These are phyloP conservation scores for Sternarchorhynchus goeldii DNA, from an alignment of 2,797 vertebrate genomes.

Conservation along the genomic window DNA sequence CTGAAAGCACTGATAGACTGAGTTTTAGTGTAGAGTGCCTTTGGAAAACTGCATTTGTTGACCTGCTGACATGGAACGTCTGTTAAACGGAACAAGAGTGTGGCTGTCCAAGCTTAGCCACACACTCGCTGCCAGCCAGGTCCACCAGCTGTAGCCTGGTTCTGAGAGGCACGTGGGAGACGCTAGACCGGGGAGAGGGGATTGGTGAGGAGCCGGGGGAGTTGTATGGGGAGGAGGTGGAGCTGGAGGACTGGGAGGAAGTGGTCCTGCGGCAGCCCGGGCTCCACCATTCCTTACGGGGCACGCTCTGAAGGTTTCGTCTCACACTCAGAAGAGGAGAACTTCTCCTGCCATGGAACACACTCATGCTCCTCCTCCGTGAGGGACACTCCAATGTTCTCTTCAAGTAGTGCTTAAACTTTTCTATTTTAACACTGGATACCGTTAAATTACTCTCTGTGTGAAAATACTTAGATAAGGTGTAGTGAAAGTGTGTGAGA, in stretches of 20 bases:
- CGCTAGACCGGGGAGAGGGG: constrained; percentile 65
- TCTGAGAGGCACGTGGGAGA: constrained; percentile 62
- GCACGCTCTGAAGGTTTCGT: constrained; percentile 59
- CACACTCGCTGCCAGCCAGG: constrained; percentile 85
- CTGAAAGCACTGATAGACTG: too few species aligned
- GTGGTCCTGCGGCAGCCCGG: constrained; percentile 70
- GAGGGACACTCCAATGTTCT: neutral
- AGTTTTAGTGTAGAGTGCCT: too few species aligned
- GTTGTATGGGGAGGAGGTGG: constrained; percentile 52
- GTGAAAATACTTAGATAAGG: constrained; percentile 36
- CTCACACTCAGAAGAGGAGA: constrained; percentile 55
- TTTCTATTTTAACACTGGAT: constrained; percentile 30
- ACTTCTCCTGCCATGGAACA: neutral
- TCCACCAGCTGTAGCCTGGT: constrained; percentile 85
- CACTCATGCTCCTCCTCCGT: neutral
- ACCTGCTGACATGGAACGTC: too few species aligned
- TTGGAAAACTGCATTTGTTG: too few species aligned
- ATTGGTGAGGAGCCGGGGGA: constrained; percentile 67
- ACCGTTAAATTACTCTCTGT: constrained; percentile 11
- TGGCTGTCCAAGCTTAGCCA: constrained; percentile 67
- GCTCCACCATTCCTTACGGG: constrained; percentile 72
- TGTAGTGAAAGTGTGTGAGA: constrained; percentile 15
- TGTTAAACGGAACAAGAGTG: neutral
- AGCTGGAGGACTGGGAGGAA: constrained; percentile 56
- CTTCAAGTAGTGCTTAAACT: constrained; percentile 5